Evolutionary conservation across 1,140 invertebrate species (phyloP), one percentile per base, ranked within the genome.

Genomic region (Megalopta genalis): DNA sequence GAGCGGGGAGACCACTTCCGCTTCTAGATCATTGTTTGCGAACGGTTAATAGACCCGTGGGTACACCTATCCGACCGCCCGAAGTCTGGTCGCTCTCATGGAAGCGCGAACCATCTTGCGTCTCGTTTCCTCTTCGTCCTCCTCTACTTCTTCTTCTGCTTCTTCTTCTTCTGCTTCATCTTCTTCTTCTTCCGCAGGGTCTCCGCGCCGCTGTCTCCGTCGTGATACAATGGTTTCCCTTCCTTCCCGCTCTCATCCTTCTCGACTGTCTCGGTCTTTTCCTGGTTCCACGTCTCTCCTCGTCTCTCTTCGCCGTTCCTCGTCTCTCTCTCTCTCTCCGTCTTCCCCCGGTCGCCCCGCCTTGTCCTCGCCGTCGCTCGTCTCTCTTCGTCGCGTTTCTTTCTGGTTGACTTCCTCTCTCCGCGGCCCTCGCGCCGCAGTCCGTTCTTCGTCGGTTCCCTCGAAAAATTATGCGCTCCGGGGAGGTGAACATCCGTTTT

Each of bases 11-110:
- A 79, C 76, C 86, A 91, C 89, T 92, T 92, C 89, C 89, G 89
- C 88, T 91, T 90, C 85, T 88, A 90, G 90, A 92, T 92, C 89
- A 93, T 92, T 92, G 91, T 92, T 93, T 92, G 91, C 88, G 83
- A 90, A 92, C 89, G 87, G 90, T 92, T 93, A 92, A 92, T 92
- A 92, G 90, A 87, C 89, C 88, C 89, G 80, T 86, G 88, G 89
- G 90, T 89, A 87, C 86, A 90, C 88, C 87, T 90, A 86, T 71
- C 83, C 76, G 83, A 84, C 84, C 84, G 77, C 67, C 87, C 84
- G 62, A 89, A 87, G 86, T 90, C 85, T 83, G 79, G 75, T 73
- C 75, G 86, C 82, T 88, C 86, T 90, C 86, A 79, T 88, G 83
- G 76, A 85, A 83, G 81, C 82, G 84, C 87, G 81, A 77, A 80